A percentile compares a stretch with the other conserved stretches of the same genome.
phyloP scores from a whole-genome alignment of 2,797 vertebrate species.

The Paguma larvata region DNA sequence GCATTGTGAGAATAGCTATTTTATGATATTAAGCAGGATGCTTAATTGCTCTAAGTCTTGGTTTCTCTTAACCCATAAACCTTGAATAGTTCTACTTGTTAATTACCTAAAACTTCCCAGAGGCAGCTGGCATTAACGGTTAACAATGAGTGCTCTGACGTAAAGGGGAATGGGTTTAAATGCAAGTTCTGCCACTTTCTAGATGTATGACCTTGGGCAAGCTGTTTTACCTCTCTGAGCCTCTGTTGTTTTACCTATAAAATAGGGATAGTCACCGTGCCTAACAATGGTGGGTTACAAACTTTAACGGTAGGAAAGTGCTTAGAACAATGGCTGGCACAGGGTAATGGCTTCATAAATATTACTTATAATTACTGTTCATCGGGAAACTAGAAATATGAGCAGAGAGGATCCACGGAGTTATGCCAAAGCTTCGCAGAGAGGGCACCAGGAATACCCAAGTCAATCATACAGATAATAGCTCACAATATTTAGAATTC shows the following conservation, averaged over 20 bases:
- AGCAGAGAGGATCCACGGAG: not conserved
- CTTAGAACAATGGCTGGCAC: not conserved
- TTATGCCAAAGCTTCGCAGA: not conserved
- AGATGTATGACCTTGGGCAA: not conserved
- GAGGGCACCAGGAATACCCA: not conserved
- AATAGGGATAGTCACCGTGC: not conserved
- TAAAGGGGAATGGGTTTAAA: not conserved
- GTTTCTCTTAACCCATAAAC: conserved; percentile 40
- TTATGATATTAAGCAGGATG: not conserved
- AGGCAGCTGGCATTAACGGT: not conserved
- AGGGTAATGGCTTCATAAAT: not conserved
- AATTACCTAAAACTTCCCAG: conserved; percentile 11
- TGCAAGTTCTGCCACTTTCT: not conserved
- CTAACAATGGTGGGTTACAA: not conserved
- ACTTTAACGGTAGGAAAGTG: not conserved
- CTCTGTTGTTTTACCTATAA: conserved; percentile 59
- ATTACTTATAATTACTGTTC: not conserved
- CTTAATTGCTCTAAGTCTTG: not conserved
- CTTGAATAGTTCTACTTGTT: conserved; percentile 17
- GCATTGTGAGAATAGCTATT: not conserved
- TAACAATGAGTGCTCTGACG: not conserved
- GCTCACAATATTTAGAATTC: conserved; percentile 20
- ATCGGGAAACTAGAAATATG: not conserved
- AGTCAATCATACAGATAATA: not conserved
- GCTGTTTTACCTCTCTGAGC: not conserved